Base-by-base conservation (phyloP, 1,140 invertebrate genomes). In the Asobara japonica region DNA sequence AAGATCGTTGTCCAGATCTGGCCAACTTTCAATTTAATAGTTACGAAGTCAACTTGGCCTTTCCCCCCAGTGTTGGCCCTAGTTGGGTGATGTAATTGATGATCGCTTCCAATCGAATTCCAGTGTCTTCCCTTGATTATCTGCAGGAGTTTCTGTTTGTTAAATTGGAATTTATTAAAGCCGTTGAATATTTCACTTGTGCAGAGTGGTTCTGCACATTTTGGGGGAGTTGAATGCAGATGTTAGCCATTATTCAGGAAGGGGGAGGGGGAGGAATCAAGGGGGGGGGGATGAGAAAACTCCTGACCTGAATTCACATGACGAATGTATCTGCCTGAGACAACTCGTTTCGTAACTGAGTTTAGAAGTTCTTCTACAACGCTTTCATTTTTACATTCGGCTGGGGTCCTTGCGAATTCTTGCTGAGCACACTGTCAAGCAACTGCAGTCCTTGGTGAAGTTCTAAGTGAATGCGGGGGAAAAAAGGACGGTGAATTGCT, bases 11-110 rank as follows among this genome's bases (percentile, higher is more conserved):
- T 16, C n/a, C 29, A 0, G 27, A 62, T 29, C 18, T 27, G 61
- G 41, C 56, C 56, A 71, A 71, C 69, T 71, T 71, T 33, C 36
- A 71, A 71, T 71, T 71, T 71, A 61, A 71, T 71, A 71, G 61
- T 66, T 66, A 29, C 41, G 36, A 71, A 65, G 69, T 65, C 20
- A n/a, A 65, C 61, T 51, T 38, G 22, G 61, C 51, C 38, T 62
- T 7, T 29, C 3, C n/a, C n/a, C 5, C 27, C 27, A 30, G 29
- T 62, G 25, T 62, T 13, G 7, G n/a, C 13, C n/a, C n/a, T 62
- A 62, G 69, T 61, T 62, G 30, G 25, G 41, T 65, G 36, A 65
- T 65, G 61, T 71, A 71, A 71, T 71, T 71, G 69, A 71, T 71
- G 69, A 71, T 71, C 60, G 38, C 51, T 65, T 71, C 41, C 38